Conservation (phyloP, 2,113 vertebrate species). For the Danio rerio region DNA sequence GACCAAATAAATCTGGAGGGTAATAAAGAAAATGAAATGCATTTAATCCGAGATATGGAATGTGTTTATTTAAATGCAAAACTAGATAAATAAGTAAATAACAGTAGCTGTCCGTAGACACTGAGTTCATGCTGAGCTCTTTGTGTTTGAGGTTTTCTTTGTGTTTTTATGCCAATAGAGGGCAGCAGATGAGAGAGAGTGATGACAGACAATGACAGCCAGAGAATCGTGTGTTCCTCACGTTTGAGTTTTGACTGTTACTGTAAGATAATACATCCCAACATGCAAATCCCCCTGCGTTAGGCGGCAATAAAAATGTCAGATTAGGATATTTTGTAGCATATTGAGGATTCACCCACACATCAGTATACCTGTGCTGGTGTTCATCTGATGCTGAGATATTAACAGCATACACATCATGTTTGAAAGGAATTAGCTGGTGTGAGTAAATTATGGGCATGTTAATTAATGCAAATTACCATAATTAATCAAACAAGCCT, state of each 20-base stretch:
- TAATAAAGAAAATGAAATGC: conserved; percentile 54
- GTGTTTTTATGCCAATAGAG: conserved; percentile 57
- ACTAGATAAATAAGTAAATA: neutral
- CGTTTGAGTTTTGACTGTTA: conserved; percentile 60
- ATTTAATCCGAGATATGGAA: conserved; percentile 47
- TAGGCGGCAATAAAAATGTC: conserved; percentile 54
- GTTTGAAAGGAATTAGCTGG: too few species aligned
- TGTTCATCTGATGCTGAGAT: conserved; percentile 42
- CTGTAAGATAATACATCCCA: conserved; percentile 57
- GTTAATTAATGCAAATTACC: neutral
- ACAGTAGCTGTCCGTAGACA: conserved; percentile 20
- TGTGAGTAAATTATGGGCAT: neutral
- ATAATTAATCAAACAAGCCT: neutral
- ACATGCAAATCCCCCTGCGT: conserved; percentile 60
- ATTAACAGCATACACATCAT: conserved; percentile 28
- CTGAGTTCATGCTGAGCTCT: neutral
- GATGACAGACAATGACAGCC: conserved; percentile 62
- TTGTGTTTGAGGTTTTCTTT: neutral
- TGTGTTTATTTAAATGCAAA: conserved; percentile 48
- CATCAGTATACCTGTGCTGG: conserved; percentile 1
- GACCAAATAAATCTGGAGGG: conserved; percentile 45
- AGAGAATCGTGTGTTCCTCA: conserved; percentile 49
- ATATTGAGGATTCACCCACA: conserved; percentile 34
- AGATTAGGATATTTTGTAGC: conserved; percentile 46
- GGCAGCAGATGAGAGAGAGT: conserved; percentile 62